Conservation (phyloP, 2,888 invertebrate genomes). For the Pasiphila rectangulata region DNA sequence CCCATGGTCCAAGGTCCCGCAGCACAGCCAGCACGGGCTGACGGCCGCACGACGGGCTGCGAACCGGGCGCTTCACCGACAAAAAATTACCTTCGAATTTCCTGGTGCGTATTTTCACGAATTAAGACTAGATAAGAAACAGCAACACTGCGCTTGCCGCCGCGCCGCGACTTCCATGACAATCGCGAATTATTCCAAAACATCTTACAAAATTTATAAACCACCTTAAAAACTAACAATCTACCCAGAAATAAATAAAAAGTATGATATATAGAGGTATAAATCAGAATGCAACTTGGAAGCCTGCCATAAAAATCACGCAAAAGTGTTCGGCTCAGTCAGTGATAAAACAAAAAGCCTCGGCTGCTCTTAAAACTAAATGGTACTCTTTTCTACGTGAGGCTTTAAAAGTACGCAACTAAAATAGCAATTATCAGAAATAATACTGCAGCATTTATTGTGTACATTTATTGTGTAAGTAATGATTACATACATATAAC, state of each 20-base stretch:
- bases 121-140: not conserved
- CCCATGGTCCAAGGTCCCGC: not conserved
- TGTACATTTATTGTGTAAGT: no score
- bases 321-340: conserved; percentile 9
- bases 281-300: conserved; percentile 9
- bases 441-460: no score
- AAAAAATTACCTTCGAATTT: no score
- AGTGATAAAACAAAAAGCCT: not conserved
- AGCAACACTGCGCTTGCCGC: conserved; percentile 50
- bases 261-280: not conserved
- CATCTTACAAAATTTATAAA: not conserved
- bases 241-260: not conserved
- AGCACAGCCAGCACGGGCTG: not conserved
- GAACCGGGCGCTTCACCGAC: no score
- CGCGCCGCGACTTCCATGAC: conserved; percentile 56
- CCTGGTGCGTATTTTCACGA: no score
- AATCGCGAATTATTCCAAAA: conserved; percentile 32
- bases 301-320: conserved; percentile 21
- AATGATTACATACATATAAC: no score
- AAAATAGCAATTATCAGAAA: no score
- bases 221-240: not conserved
- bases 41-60: no score
- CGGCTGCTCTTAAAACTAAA: not conserved
- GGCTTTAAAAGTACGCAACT: no score
- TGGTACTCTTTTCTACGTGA: not conserved